Conservation (phyloP, 1,140 invertebrate species). For the Ceratitis capitata region DNA sequence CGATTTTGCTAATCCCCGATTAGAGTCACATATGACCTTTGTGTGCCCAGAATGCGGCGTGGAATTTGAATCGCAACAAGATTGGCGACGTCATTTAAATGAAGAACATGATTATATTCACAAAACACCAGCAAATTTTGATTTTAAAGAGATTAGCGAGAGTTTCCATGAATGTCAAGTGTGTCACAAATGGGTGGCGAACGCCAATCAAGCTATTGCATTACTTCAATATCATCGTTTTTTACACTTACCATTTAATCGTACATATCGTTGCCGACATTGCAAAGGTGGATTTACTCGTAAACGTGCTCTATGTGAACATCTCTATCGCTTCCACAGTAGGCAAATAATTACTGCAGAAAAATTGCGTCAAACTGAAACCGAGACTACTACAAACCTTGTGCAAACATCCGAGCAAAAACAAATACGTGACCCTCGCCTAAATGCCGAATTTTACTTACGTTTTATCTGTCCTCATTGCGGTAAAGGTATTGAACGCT, state of each 20-base stretch:
- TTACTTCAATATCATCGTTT: slow-evolving; percentile 60
- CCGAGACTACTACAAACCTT: neutral
- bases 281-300: slow-evolving; percentile 53
- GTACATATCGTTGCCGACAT: slow-evolving; percentile 58
- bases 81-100: slow-evolving; percentile 60
- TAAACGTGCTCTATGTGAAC: slow-evolving; percentile 53
- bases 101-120: slow-evolving; percentile 53
- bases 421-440: neutral
- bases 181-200: slow-evolving; percentile 60
- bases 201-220: slow-evolving; percentile 58
- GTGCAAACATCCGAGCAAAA: neutral
- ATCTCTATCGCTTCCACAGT: slow-evolving; percentile 44
- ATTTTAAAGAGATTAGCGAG: slow-evolving; percentile 58
- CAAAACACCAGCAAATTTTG: slow-evolving; percentile 55
- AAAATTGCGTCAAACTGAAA: neutral
- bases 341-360: neutral
- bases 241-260: slow-evolving; percentile 53
- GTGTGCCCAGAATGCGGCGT: slow-evolving; percentile 60
- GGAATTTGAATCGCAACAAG: slow-evolving; percentile 55
- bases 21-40: slow-evolving; percentile 59
- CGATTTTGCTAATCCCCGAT: slow-evolving; percentile 48
- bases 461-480: slow-evolving; percentile 40
- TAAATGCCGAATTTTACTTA: slow-evolving; percentile 42
- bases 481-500: slow-evolving; percentile 22
- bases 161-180: slow-evolving; percentile 58